Evolutionary conservation across 1,140 invertebrate genomes (phyloP).

Genomic region (Pachypsylla venusta): DNA sequence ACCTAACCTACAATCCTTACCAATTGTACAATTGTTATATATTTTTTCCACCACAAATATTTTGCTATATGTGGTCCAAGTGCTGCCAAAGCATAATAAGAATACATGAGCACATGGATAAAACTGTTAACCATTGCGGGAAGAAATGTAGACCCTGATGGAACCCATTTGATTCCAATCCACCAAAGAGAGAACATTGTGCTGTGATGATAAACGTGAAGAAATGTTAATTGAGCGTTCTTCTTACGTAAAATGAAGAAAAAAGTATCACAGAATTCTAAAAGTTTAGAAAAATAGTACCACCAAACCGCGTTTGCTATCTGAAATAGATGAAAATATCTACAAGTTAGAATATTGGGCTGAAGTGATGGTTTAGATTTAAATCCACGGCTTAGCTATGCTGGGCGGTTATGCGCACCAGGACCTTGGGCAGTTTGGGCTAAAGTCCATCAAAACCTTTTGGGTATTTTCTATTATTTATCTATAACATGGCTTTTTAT

Average conservation of each 20-base stretch:
- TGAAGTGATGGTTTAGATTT: too few relatives aligned
- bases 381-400: too few relatives aligned
- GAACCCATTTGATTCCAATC: conserved; percentile 93
- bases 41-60: conserved; percentile 90
- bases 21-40: conserved; percentile 70
- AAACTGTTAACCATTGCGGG: conserved; percentile 80
- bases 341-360: too few relatives aligned
- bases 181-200: conserved; percentile 89
- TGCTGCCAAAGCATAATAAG: conserved; percentile 74
- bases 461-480: too few relatives aligned
- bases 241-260: conserved; percentile 85
- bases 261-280: conserved; percentile 86
- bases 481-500: too few relatives aligned
- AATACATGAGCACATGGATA: conserved; percentile 82
- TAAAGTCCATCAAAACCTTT: too few relatives aligned
- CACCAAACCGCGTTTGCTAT: conserved; percentile 89
- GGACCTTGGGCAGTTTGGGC: too few relatives aligned
- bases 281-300: conserved; percentile 88
- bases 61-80: conserved; percentile 60
- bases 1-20: too few relatives aligned
- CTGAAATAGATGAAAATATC: too few relatives aligned
- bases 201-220: conserved; percentile 84
- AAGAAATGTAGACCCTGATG: conserved; percentile 77
- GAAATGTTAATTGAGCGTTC: conserved; percentile 69
- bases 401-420: too few relatives aligned